Conservation (phyloP, 2,113 vertebrate species). For the Rhadina sibilatrix region DNA sequence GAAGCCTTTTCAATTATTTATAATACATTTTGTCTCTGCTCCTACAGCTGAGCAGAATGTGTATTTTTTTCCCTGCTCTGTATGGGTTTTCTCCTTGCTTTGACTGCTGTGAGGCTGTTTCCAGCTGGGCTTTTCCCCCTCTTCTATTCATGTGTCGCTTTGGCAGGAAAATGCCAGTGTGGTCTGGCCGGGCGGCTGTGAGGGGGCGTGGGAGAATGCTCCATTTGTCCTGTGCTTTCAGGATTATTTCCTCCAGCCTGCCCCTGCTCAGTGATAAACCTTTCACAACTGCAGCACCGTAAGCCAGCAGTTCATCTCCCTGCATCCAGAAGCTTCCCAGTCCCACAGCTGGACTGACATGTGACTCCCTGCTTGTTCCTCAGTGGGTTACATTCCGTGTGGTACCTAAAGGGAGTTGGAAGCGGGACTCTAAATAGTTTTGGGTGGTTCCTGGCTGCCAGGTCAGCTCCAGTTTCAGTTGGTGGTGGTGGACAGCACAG, state of each 20-base stretch:
- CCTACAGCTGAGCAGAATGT: neutral
- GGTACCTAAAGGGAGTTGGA: neutral
- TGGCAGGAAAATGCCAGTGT: neutral
- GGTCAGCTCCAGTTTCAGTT: neutral
- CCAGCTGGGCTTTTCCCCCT: neutral
- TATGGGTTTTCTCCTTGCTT: neutral
- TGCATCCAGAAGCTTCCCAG: neutral
- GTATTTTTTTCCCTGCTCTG: neutral
- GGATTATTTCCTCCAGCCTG: neutral
- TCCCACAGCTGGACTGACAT: neutral
- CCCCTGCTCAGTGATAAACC: neutral
- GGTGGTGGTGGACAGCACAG: neutral
- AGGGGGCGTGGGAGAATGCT: neutral
- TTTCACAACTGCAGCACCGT: neutral
- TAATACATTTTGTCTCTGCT: neutral
- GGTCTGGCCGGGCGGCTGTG: neutral
- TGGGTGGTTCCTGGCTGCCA: neutral
- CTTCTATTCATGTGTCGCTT: neutral
- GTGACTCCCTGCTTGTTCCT: neutral
- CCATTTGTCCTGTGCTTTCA: neutral
- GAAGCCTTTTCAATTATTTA: neutral
- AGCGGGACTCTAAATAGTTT: neutral
- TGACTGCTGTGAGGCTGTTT: neutral
- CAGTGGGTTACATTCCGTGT: rapidly evolving
- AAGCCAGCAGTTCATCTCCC: neutral